Evolutionary conservation across 2,797 vertebrate genomes (phyloP), one percentile per base, ranked within the genome.

Genomic region (Rhynchotus rufescens): DNA sequence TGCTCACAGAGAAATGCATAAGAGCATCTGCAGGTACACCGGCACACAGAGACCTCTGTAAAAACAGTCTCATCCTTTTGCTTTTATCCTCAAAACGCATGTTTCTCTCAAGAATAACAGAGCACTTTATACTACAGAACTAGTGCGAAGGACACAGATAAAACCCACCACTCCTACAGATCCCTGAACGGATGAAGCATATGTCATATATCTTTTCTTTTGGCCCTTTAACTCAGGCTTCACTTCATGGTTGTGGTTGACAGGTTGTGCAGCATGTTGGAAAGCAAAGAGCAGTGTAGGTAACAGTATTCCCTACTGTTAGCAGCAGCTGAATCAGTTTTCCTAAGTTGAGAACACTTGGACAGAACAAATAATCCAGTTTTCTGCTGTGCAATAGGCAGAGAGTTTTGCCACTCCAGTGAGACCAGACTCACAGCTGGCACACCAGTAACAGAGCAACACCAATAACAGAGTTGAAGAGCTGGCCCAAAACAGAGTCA

Each of bases 401-500:
- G 75, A 95, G 26, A 42, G 86, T 40, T 71, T 95, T 82, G 61
- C 72, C 84, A 91, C 69, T 95, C 84, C 74, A 21, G 3, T 20
- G 32, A 82, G 38, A 83, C 15, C 34, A 44, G 12, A 40, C 36
- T 68, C 59, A 32, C 2, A 1, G 16, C 40, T 76, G 73, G 26
- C 59, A 57, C 30, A 42, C 73, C 44, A 34, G 68, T 45, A 85
- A 85, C 7, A 28, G 44, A 73, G 9, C 17, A 49, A 15, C 45
- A 52, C 34, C 71, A 57, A 2, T 36, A 89, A 69, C 40, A 66
- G 6, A 77, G 28, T 42, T 22, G 74, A 94, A 74, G 28, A 88
- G 12, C 23, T 61, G 32, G 3, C 81, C 80, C 81, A 96, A 95
- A 96, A 94, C 42, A 95, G 84, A 93, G 66, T 81, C 73, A 85